phyloP scores from a whole-genome alignment of 2,888 invertebrate species.

The Ctena decussata region DNA sequence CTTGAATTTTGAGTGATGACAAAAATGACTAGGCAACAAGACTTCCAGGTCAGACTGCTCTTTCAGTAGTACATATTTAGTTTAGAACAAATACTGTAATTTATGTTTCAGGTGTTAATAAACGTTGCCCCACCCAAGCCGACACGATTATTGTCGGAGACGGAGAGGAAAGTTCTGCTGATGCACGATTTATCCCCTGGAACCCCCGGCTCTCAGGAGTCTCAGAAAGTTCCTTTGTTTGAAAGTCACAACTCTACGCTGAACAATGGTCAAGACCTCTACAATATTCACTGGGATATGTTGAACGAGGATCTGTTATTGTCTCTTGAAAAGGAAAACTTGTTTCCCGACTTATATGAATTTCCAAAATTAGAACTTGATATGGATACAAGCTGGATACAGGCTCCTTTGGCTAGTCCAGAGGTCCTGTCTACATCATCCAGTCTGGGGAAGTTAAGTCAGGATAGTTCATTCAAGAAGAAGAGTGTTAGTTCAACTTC shows the following conservation, averaged over 20 bases:
- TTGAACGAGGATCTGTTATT: slow-evolving; percentile 79
- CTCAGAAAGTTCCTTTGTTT: not conserved
- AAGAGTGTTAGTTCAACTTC: slow-evolving; percentile 86
- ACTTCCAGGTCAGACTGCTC: too few relatives aligned
- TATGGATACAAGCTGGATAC: slow-evolving; percentile 65
- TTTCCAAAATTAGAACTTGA: slow-evolving; percentile 64
- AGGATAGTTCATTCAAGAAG: slow-evolving; percentile 38
- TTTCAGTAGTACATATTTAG: too few relatives aligned
- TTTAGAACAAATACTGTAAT: too few relatives aligned
- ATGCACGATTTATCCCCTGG: slow-evolving; percentile 65
- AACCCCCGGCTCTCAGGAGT: slow-evolving; percentile 37
- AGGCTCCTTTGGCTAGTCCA: slow-evolving; percentile 93
- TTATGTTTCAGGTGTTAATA: slow-evolving; percentile 84
- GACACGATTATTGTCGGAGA: slow-evolving; percentile 77
- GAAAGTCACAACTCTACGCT: not conserved
- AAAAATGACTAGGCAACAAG: too few relatives aligned
- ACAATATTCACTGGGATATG: slow-evolving; percentile 87
- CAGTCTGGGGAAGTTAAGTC: slow-evolving; percentile 89
- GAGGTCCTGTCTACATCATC: slow-evolving; percentile 94
- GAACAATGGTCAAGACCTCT: slow-evolving; percentile 20
- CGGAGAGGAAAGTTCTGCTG: slow-evolving; percentile 78
- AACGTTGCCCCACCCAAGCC: slow-evolving; percentile 93
- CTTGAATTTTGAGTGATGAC: too few relatives aligned
- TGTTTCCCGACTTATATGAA: slow-evolving; percentile 58
- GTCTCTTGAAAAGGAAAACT: slow-evolving; percentile 58